phyloP scores from a whole-genome alignment of 1,140 invertebrate genomes.

The Helicorthomorpha holstii region DNA sequence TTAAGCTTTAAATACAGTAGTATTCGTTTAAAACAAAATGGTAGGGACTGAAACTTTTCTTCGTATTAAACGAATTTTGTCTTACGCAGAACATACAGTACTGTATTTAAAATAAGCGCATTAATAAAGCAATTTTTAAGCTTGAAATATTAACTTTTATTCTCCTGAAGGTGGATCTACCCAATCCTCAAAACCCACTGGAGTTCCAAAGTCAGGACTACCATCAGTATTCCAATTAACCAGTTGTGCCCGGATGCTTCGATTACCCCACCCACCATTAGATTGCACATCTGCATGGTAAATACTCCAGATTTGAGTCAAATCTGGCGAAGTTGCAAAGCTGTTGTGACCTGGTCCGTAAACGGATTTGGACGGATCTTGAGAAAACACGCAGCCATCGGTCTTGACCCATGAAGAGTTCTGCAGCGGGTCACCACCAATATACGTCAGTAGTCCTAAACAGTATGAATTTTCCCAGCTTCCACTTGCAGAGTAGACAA shows the following conservation, averaged over 20 bases:
- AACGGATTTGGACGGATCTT: not conserved
- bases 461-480: not conserved
- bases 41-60: too few relatives aligned
- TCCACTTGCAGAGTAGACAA: not conserved
- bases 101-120: too few relatives aligned
- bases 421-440: not conserved
- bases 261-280: not conserved
- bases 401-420: not conserved
- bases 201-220: not conserved
- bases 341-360: not conserved
- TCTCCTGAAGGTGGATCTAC: not conserved
- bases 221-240: not conserved
- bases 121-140: too few relatives aligned
- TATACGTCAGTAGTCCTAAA: not conserved
- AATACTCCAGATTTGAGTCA: not conserved
- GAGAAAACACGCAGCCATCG: not conserved
- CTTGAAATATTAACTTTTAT: too few relatives aligned
- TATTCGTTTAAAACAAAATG: too few relatives aligned
- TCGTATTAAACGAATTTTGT: too few relatives aligned
- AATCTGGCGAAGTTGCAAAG: not conserved
- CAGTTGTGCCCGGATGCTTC: not conserved
- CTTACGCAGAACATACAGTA: too few relatives aligned
- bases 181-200: not conserved
- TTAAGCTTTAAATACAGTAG: too few relatives aligned
- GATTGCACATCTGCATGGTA: not conserved